These are phyloP conservation scores for Paraescarpia echinospica DNA, from an alignment of 1,140 invertebrate species.

Conservation along the genomic window DNA sequence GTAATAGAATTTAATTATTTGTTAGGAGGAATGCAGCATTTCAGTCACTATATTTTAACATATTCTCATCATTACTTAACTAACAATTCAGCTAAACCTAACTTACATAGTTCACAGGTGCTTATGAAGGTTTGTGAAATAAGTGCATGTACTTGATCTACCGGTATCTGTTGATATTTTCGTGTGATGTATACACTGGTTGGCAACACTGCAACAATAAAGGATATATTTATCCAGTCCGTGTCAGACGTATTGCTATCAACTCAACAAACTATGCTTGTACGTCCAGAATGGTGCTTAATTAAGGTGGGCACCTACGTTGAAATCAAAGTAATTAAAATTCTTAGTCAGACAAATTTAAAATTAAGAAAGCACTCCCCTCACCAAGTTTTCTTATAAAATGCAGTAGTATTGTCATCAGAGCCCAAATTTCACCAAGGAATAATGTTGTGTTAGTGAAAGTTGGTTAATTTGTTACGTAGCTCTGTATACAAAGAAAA, in stretches of 20 bases:
- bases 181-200: not conserved
- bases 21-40: not conserved
- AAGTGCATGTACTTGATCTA: not conserved
- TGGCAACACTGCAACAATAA: not conserved
- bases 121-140: not conserved
- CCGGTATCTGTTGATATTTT: not conserved
- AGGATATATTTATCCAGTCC: not conserved
- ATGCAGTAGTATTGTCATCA: too few relatives aligned
- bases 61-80: not conserved
- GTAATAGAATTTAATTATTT: not conserved
- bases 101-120: not conserved
- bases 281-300: not conserved
- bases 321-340: too few relatives aligned
- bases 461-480: too few relatives aligned
- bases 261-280: not conserved
- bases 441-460: too few relatives aligned
- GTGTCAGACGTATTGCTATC: not conserved
- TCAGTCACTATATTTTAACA: not conserved
- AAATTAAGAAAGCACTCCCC: too few relatives aligned
- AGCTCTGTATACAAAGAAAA: too few relatives aligned
- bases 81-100: not conserved
- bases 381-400: too few relatives aligned
- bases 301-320: too few relatives aligned
- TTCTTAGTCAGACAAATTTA: too few relatives aligned
- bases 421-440: too few relatives aligned